Evolutionary conservation across 2,113 vertebrate species (phyloP).

Genomic region (Nibea coibor): DNA sequence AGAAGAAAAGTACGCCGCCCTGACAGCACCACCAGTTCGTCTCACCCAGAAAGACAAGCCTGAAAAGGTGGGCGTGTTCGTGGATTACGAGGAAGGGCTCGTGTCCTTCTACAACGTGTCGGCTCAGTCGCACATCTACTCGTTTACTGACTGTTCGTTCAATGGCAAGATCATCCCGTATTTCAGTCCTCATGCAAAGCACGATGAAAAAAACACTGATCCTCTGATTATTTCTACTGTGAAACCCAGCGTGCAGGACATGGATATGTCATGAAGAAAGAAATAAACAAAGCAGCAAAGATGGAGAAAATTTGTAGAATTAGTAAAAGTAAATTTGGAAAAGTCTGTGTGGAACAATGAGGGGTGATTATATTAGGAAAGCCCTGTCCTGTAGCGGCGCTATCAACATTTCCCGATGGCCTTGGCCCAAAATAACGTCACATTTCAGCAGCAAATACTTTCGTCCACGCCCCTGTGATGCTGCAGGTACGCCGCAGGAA

Average conservation of each 20-base stretch:
- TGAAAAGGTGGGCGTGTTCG: constrained; percentile 84
- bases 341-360: background rate
- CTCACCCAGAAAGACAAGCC: constrained; percentile 77
- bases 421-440: too few relatives aligned
- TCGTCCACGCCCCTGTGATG: too few relatives aligned
- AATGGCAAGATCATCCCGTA: constrained; percentile 83
- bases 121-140: constrained; percentile 79
- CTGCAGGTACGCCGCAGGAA: too few relatives aligned
- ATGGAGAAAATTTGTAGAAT: background rate
- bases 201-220: constrained; percentile 40
- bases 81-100: constrained; percentile 84
- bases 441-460: too few relatives aligned
- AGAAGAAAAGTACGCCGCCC: constrained; percentile 55
- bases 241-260: background rate
- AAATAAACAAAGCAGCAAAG: too few relatives aligned
- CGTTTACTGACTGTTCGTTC: constrained; percentile 83
- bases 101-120: constrained; percentile 87
- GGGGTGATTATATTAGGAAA: background rate
- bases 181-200: constrained; percentile 77
- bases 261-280: background rate
- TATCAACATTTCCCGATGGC: background rate
- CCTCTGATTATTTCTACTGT: constrained; percentile 69
- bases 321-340: background rate
- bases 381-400: too few relatives aligned
- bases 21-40: constrained; percentile 42